Conservation (phyloP, 2,113 vertebrate genomes). For the Phoenicopterus ruber region DNA sequence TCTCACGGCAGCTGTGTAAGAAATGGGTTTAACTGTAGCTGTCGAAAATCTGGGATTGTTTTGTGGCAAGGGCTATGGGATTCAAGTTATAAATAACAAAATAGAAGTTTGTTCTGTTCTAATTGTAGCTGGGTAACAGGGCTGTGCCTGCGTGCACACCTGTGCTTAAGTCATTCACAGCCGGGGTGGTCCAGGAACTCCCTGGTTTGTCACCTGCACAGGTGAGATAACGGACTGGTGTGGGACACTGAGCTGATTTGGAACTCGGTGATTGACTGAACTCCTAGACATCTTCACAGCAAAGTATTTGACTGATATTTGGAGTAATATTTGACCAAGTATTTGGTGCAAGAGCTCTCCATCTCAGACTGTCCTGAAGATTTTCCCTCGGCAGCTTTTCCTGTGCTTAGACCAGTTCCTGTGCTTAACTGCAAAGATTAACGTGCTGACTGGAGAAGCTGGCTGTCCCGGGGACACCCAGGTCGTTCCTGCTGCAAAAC, state of each 20-base stretch:
- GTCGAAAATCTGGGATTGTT: background rate
- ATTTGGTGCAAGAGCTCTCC: background rate
- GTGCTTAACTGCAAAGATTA: background rate
- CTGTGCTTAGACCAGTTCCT: background rate
- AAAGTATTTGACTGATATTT: background rate
- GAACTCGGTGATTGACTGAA: background rate
- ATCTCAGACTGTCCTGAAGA: background rate
- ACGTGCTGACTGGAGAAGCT: background rate
- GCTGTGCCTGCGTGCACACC: background rate
- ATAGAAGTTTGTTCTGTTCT: background rate
- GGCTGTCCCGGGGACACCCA: background rate
- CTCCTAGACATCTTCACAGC: background rate
- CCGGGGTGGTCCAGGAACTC: background rate
- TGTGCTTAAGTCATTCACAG: background rate
- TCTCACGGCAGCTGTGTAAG: background rate
- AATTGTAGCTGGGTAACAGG: background rate
- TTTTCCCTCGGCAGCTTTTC: background rate
- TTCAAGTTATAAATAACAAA: background rate
- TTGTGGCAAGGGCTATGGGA: background rate
- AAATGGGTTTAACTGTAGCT: background rate
- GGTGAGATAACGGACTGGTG: background rate
- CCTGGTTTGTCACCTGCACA: background rate
- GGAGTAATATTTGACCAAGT: background rate
- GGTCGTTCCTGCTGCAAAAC: background rate
- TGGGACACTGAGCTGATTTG: background rate